Percentiles rank a stretch among this genome's conserved stretches.
phyloP scores from a whole-genome alignment of 2,113 vertebrate species.

The Tylochromis polylepis region DNA sequence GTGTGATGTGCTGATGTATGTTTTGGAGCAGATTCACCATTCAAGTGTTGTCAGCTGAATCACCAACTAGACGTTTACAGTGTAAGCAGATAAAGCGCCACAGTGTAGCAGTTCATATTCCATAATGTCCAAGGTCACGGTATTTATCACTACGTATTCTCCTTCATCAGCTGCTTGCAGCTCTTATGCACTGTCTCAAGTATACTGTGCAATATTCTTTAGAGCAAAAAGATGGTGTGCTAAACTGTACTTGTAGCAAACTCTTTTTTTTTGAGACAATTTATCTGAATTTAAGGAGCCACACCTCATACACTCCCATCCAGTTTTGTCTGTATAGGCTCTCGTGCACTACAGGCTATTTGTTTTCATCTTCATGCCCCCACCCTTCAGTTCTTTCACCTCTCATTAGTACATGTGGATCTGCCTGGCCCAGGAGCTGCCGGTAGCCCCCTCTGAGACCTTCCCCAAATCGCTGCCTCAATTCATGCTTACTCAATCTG shows the following conservation, averaged over 20 bases:
- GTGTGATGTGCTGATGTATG: neutral
- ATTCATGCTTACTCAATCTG: neutral
- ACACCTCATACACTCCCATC: neutral
- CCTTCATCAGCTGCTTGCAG: neutral
- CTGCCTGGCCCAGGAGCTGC: neutral
- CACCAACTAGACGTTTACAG: neutral
- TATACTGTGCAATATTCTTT: constrained; percentile 16
- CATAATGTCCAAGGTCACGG: neutral
- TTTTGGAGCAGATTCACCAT: neutral
- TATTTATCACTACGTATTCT: neutral
- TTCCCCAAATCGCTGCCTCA: neutral
- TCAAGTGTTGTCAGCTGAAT: neutral
- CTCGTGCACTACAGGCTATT: neutral
- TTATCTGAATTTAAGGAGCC: neutral
- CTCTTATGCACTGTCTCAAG: neutral
- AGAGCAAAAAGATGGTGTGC: neutral
- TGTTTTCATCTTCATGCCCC: neutral
- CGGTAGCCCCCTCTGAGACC: neutral
- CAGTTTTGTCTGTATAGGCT: neutral
- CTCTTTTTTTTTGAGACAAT: neutral
- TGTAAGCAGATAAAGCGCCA: neutral
- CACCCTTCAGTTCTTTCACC: neutral
- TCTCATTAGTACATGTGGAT: neutral
- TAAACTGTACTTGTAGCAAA: neutral
- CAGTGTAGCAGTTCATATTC: neutral